A percentile compares a stretch with the other conserved stretches of the same genome.
phyloP scores from a whole-genome alignment of 2,113 vertebrate species.

The Pedionomus torquatus region DNA sequence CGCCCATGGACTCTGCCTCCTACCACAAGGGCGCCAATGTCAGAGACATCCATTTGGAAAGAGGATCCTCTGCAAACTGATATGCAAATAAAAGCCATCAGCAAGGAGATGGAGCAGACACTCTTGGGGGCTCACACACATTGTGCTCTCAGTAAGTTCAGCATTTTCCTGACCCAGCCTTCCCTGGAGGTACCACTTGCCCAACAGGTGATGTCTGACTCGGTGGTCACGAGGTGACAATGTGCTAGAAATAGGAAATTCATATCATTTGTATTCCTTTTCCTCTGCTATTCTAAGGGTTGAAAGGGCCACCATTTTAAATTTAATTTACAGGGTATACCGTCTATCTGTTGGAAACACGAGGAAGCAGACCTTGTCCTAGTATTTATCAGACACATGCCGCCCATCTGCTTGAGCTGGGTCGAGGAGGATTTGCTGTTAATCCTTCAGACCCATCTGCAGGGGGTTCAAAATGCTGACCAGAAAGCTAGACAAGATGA shows the following conservation, averaged over 20 bases:
- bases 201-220: slow-evolving; percentile 74
- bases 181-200: slow-evolving; percentile 48
- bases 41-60: slow-evolving; percentile 23
- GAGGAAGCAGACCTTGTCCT: slow-evolving; percentile 80
- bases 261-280: slow-evolving; percentile 77
- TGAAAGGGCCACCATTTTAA: slow-evolving; percentile 80
- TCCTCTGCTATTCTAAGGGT: slow-evolving; percentile 74
- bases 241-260: slow-evolving; percentile 73
- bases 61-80: background rate
- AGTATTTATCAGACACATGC: slow-evolving; percentile 88
- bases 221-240: slow-evolving; percentile 63
- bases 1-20: background rate
- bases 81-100: slow-evolving; percentile 28
- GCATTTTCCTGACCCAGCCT: slow-evolving; percentile 5
- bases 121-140: background rate
- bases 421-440: slow-evolving; percentile 90
- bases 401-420: slow-evolving; percentile 92
- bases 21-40: background rate
- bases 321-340: slow-evolving; percentile 82
- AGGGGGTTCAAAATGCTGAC: slow-evolving; percentile 95
- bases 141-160: background rate
- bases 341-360: slow-evolving; percentile 80
- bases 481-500: slow-evolving; percentile 89
- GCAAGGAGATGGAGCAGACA: background rate
- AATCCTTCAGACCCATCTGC: slow-evolving; percentile 93